Conservation (phyloP, 2,113 vertebrate genomes). For the Rattus rattus region DNA sequence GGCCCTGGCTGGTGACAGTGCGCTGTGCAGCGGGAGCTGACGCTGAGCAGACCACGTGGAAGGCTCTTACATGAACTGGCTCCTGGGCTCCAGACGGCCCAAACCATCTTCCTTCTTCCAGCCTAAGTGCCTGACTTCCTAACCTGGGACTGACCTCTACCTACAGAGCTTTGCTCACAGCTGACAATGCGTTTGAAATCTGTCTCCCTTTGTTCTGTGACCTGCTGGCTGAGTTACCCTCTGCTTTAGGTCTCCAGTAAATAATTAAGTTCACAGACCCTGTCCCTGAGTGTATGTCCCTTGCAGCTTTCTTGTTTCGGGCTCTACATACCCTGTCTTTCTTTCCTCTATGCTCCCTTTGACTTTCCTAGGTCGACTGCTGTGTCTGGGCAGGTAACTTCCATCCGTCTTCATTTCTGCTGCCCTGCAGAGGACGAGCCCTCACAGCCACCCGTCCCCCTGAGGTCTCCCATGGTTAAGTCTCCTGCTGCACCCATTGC, state of each 20-base stretch:
- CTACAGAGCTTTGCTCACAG: neutral
- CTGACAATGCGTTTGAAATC: neutral
- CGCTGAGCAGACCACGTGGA: neutral
- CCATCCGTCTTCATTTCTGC: neutral
- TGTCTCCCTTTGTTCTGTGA: neutral
- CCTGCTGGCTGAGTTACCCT: neutral
- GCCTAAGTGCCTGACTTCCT: neutral
- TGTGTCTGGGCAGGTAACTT: neutral
- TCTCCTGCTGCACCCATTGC: neutral
- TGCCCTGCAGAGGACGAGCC: neutral
- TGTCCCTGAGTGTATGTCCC: accelerated
- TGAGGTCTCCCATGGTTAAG: neutral
- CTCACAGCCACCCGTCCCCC: neutral
- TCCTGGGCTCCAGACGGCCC: neutral
- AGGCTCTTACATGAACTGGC: neutral
- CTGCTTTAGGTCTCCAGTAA: neutral
- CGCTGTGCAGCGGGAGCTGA: neutral
- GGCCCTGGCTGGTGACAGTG: neutral
- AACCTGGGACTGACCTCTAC: neutral
- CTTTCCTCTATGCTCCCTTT: neutral
- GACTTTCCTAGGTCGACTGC: neutral
- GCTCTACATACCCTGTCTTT: neutral
- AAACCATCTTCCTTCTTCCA: neutral
- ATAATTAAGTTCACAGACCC: neutral
- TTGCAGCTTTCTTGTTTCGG: neutral